A percentile compares a stretch with the other conserved stretches of the same genome.
phyloP scores from a whole-genome alignment of 2,113 vertebrate species.

The Balaeniceps rex region DNA sequence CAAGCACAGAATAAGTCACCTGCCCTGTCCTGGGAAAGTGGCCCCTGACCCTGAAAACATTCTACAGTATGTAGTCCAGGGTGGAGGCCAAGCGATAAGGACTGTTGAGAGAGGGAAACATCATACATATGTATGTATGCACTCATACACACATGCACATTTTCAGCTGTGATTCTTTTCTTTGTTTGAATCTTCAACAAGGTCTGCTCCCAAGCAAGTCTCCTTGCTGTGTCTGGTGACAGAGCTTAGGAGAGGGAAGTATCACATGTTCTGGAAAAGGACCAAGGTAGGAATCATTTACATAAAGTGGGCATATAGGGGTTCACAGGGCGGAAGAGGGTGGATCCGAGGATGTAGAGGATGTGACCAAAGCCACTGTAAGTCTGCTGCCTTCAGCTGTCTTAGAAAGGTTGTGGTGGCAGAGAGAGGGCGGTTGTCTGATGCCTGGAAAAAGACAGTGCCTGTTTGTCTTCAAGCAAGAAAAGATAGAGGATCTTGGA shows the following conservation, averaged over 20 bases:
- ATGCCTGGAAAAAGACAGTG: background rate
- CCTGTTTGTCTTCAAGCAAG: background rate
- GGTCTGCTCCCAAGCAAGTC: background rate
- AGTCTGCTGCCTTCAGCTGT: background rate
- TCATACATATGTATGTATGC: background rate
- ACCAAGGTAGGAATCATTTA: background rate
- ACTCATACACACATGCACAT: background rate
- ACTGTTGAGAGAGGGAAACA: background rate
- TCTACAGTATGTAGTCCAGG: background rate
- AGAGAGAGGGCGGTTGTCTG: background rate
- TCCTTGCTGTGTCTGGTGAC: background rate
- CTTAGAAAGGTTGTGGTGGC: background rate
- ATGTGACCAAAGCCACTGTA: background rate
- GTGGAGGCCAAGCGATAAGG: background rate
- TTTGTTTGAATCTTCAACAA: background rate
- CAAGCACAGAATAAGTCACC: background rate
- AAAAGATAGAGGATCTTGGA: background rate
- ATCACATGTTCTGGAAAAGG: background rate
- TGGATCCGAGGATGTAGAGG: background rate
- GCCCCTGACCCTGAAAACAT: background rate
- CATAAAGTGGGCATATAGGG: background rate
- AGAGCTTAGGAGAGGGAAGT: background rate
- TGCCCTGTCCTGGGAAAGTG: background rate
- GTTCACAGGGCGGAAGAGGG: background rate
- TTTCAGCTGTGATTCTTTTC: background rate